Evolutionary conservation across 2,797 vertebrate species (phyloP), one percentile per base, ranked within the genome.

Genomic region (Menidia menidia): DNA sequence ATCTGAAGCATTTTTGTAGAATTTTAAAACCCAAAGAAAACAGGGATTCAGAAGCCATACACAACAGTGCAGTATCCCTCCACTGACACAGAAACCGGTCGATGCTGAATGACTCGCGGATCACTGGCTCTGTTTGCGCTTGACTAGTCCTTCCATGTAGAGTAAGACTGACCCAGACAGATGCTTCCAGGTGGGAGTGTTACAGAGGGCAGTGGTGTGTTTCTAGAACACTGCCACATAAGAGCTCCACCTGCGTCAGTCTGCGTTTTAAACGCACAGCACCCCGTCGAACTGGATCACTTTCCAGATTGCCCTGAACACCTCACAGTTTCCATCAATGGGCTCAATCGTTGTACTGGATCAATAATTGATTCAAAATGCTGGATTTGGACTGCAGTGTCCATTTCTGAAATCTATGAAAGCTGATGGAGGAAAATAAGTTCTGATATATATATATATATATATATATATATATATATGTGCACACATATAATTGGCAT

Each of bases 121-220:
- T 90, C 86, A 86, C 81, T 63, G 85, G 33, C 62, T 83, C 64
- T 55, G 64, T 45, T 60, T 77, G 55, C 53, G 70, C 85, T 77
- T 42, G 63, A 76, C 82, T 86, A 76, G 66, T 62, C 78, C 68
- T 82, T 62, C 66, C 47, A 12, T 66, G 72, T 43, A 33, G 60
- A 78, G 84, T 45, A 66, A 61, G 67, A 77, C 78, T 52, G 50
- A 78, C 65, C 65, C 79, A 79, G 79, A 85, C 83, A 68, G 77
- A 80, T 67, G 75, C 79, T 88, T 86, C 87, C 86, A 88, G 86
- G 82, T 85, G 83, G 75, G 90, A 87, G 77, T 31, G 48, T 58
- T 86, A 73, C 43, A 72, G 44, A 63, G 82, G 74, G 68, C 70
- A 77, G 57, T 4, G 1, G 35, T 9, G 71, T 50, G 66, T 74